Percentiles rank a stretch among this genome's conserved stretches.
Conservation (phyloP, 1,140 invertebrate species). For the Homarus americanus region DNA sequence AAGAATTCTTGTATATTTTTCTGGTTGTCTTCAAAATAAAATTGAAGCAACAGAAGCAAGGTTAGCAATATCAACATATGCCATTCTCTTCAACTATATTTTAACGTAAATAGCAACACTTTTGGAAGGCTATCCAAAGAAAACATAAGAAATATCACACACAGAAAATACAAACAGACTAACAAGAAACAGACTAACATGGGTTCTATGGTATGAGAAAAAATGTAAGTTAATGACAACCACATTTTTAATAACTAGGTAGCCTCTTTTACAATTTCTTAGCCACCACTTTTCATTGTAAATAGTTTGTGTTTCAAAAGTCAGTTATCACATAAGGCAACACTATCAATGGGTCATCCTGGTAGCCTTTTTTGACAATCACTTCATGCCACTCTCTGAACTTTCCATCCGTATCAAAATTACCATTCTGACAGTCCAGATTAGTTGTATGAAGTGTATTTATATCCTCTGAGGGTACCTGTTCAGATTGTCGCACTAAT, state of each 20-base stretch:
- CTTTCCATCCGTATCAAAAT: constrained; percentile 80
- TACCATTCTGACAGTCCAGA: constrained; percentile 83
- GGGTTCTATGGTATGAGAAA: constrained; percentile 34
- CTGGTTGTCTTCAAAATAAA: constrained; percentile 68
- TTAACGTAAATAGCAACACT: constrained; percentile 59
- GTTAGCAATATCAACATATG: constrained; percentile 62
- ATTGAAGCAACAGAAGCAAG: constrained; percentile 69
- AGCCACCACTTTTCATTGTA: constrained; percentile 60
- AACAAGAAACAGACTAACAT: constrained; percentile 67
- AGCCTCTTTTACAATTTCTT: constrained; percentile 43
- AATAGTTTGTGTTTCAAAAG: constrained; percentile 78
- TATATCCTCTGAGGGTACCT: constrained; percentile 78
- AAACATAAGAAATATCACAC: constrained; percentile 62
- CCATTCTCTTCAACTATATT: constrained; percentile 59
- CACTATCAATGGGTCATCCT: constrained; percentile 88
- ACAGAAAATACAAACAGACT: constrained; percentile 64
- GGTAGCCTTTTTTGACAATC: constrained; percentile 83
- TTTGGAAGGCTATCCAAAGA: constrained; percentile 42
- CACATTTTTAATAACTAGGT: constrained; percentile 42
- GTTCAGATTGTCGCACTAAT: constrained; percentile 70
- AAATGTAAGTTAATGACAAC: constrained; percentile 65
- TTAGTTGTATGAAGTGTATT: constrained; percentile 78
- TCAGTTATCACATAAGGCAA: constrained; percentile 96
- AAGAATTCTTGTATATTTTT: constrained; percentile 69
- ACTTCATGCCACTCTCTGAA: constrained; percentile 92